Percentiles rank a stretch among this genome's conserved stretches.
Evolutionary conservation across 2,888 invertebrate genomes (phyloP).

Genomic region (Drosophila hamatofila): DNA sequence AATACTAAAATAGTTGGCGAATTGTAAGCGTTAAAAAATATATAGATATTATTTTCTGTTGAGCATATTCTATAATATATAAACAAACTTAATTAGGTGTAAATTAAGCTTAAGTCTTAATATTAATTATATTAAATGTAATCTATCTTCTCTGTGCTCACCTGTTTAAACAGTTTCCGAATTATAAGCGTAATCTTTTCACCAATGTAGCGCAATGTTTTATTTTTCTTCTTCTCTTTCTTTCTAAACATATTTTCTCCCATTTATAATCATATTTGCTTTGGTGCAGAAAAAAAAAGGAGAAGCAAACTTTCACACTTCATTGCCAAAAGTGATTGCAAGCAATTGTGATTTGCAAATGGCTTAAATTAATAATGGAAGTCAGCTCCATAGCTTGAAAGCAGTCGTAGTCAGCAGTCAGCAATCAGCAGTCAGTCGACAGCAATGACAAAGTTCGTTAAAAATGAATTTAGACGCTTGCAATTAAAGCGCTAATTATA

Average conservation of each 20-base stretch:
- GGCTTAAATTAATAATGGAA: constrained; percentile 40
- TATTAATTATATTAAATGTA: too few species aligned
- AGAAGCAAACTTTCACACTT: constrained; percentile 59
- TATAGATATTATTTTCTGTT: too few species aligned
- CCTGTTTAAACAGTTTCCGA: not conserved
- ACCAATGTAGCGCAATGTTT: not conserved
- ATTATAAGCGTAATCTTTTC: not conserved
- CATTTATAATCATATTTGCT: constrained; percentile 4
- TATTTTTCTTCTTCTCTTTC: not conserved
- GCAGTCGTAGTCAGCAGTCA: constrained; percentile 3
- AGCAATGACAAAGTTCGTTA: constrained; percentile 68
- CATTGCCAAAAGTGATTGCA: constrained; percentile 50
- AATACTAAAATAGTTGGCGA: too few species aligned
- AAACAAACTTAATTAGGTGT: not conserved
- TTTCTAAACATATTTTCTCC: constrained; percentile 12
- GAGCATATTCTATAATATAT: too few species aligned
- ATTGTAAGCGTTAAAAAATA: too few species aligned
- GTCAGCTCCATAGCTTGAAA: constrained; percentile 18
- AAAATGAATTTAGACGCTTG: constrained; percentile 62
- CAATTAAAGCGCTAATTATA: constrained; percentile 75
- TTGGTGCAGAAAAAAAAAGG: not conserved
- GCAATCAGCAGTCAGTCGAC: constrained; percentile 12
- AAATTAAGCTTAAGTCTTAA: too few species aligned
- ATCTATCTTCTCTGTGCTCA: not conserved
- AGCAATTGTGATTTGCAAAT: constrained; percentile 48